Evolutionary conservation across 2,888 invertebrate species (phyloP).

Genomic region (Lochmaea crataegi): DNA sequence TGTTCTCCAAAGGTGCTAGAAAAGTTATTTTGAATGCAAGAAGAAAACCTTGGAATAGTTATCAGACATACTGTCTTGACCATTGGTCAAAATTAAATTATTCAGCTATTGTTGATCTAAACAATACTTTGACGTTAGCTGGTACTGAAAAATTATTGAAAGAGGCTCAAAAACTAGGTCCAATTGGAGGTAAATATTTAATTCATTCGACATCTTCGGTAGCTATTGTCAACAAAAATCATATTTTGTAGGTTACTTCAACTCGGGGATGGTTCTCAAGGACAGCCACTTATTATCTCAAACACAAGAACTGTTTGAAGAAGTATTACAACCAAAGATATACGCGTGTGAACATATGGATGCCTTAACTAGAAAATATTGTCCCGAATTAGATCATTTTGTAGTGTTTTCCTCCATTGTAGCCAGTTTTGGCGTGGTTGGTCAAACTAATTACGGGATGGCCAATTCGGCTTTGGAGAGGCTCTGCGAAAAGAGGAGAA

Average conservation of each 20-base stretch:
- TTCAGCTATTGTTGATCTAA: conserved; percentile 60
- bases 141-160: conserved; percentile 63
- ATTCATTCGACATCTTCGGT: no score
- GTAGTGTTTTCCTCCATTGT: conserved; percentile 50
- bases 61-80: conserved; percentile 66
- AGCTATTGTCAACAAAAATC: no score
- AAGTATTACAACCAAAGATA: conserved; percentile 70
- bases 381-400: conserved; percentile 58
- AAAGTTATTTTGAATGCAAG: conserved; percentile 72
- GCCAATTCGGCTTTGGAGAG: conserved; percentile 51
- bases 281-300: conserved; percentile 70
- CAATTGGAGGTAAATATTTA: conserved; percentile 68
- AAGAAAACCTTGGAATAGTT: conserved; percentile 69
- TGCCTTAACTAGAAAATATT: conserved; percentile 64
- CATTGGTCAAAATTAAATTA: conserved; percentile 57
- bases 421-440: conserved; percentile 48
- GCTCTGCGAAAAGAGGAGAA: conserved; percentile 48
- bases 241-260: conserved; percentile 44
- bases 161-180: conserved; percentile 63
- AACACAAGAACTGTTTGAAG: conserved; percentile 66
- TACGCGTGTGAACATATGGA: conserved; percentile 70
- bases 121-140: conserved; percentile 58
- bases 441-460: conserved; percentile 52
- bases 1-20: conserved; percentile 70
- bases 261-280: conserved; percentile 65